Evolutionary conservation across 1,140 invertebrate species (phyloP), one percentile per base, ranked within the genome.

Genomic region (Colletes latitarsis): DNA sequence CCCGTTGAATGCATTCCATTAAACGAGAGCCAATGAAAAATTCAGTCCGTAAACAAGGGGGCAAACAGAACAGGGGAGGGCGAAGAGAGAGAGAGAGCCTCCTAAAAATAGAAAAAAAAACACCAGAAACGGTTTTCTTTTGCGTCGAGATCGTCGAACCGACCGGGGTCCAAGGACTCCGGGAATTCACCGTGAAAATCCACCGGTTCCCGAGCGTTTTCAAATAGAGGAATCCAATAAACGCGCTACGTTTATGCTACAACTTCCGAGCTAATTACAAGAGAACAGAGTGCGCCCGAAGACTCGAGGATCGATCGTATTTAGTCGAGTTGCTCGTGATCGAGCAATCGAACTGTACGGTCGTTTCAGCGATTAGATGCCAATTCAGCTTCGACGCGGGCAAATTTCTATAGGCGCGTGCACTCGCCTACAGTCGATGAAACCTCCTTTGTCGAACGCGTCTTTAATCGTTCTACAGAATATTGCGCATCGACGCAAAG

Each of bases 1-100:
- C 4, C 15, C 14, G 39, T 9, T 57, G 41, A 77, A 70, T 63
- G 39, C 57, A 60, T 62, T 62, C 76, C 57, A 71, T 72, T 72
- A 72, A 72, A 75, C 63, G 78, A 15, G n/a, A 8, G 63, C 52
- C 62, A 80, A 76, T 60, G 62, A 80, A 74, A 79, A 74, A 58
- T 73, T 57, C 69, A 55, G 21, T n/a, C 21, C 4, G 21, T 58
- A 80, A 58, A 66, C 39, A 52, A 46, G 43, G 41, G 19, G 10
- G 21, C 39, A 14, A 53, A 52, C 30, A 8, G 60, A 5, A 39
- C 10, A 0, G 10, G 30, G 3, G n/a, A 4, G 10, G 10, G 30
- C 30, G 2, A 30, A 30, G 30, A 30, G 30, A 30, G 30, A 30
- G 30, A 30, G 30, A 30, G 30, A 30, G 30, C 1, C 0, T 66